phyloP scores from a whole-genome alignment of 1,140 invertebrate species.

The Orius laevigatus region DNA sequence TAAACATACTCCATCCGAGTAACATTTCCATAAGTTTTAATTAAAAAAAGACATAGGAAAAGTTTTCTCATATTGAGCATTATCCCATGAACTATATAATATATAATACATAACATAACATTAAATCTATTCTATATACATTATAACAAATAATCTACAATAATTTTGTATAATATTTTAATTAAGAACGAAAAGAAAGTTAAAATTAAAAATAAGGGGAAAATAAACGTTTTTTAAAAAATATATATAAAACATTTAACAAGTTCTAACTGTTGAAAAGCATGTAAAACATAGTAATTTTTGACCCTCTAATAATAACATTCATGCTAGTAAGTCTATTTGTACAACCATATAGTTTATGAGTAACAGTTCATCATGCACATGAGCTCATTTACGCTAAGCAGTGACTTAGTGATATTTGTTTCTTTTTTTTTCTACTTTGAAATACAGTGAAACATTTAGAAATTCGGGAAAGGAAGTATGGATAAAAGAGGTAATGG shows the following conservation, averaged over 20 bases:
- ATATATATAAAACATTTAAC: conserved; percentile 18
- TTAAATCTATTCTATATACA: conserved; percentile 13
- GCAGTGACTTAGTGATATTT: conserved; percentile 4
- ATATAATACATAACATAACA: conserved; percentile 12
- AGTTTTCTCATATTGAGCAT: background rate
- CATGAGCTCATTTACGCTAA: conserved; percentile 13
- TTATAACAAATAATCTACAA: conserved; percentile 12
- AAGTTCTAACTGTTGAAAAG: conserved; percentile 14
- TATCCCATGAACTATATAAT: background rate
- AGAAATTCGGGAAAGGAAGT: too few species aligned
- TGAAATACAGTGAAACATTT: background rate
- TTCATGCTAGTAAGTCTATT: conserved; percentile 15
- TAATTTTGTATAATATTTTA: conserved; percentile 3
- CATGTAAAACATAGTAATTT: conserved; percentile 14
- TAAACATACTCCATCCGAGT: conserved; percentile 15
- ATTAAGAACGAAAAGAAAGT: conserved; percentile 5
- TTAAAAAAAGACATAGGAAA: conserved; percentile 1
- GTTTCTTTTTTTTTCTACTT: conserved; percentile 1
- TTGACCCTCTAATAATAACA: conserved; percentile 6
- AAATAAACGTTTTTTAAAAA: conserved; percentile 13
- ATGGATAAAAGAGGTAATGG: too few species aligned
- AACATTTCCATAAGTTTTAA: conserved; percentile 8
- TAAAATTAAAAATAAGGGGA: conserved; percentile 6
- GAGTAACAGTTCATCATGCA: conserved; percentile 9
- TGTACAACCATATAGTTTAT: conserved; percentile 16